These are phyloP conservation scores for Drosophila mimica DNA, from an alignment of 2,888 invertebrate genomes.

Conservation along the genomic window DNA sequence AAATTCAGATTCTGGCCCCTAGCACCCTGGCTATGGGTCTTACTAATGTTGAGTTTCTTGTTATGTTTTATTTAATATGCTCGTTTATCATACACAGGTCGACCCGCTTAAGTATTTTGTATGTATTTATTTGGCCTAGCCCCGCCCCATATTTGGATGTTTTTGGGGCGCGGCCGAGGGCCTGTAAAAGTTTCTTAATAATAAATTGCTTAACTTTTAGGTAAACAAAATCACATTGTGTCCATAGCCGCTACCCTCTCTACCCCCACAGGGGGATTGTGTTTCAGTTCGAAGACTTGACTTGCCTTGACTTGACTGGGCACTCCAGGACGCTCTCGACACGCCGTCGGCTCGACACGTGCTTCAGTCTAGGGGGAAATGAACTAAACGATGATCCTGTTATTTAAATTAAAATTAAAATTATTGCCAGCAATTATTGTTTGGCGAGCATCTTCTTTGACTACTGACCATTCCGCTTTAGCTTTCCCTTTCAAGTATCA, in stretches of 20 bases:
- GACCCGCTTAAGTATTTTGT: constrained; percentile 34
- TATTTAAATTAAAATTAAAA: constrained; percentile 63
- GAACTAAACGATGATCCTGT: constrained; percentile 43
- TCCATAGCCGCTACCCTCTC: background rate
- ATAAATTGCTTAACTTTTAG: constrained; percentile 78
- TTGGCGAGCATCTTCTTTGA: constrained; percentile 6
- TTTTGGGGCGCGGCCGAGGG: constrained; percentile 39
- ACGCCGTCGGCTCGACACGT: constrained; percentile 61
- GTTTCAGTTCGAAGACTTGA: background rate
- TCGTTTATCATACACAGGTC: constrained; percentile 60
- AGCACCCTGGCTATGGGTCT: constrained; percentile 13
- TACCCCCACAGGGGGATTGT: background rate
- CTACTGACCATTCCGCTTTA: background rate
- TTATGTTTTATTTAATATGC: constrained; percentile 64
- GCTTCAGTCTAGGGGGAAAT: constrained; percentile 2
- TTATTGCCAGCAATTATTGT: constrained; percentile 38
- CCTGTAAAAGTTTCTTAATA: constrained; percentile 74
- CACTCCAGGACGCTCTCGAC: constrained; percentile 47
- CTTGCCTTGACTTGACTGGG: background rate
- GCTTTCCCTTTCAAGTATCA: background rate
- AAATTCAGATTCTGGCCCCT: constrained; percentile 3
- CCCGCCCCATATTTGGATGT: constrained; percentile 10
- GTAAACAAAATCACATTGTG: constrained; percentile 71
- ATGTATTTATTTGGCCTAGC: constrained; percentile 21
- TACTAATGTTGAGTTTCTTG: constrained; percentile 35